Conservation (phyloP, 2,113 vertebrate genomes). For the Lycaon pictus region DNA sequence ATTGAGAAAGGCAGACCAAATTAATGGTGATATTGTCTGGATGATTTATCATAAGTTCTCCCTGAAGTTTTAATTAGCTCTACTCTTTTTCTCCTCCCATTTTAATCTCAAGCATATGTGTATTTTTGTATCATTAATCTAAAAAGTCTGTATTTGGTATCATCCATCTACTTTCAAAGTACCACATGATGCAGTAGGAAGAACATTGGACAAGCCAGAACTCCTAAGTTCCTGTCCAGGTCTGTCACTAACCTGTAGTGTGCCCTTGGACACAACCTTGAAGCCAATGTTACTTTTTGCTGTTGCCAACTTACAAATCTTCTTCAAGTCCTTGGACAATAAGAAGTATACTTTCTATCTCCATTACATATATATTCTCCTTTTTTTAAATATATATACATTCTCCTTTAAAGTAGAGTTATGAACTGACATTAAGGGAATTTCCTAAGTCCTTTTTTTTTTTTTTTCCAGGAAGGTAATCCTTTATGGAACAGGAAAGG, state of each 20-base stretch:
- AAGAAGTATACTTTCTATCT: not conserved
- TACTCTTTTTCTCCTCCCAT: slow-evolving; percentile 32
- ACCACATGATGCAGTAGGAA: not conserved
- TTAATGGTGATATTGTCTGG: not conserved
- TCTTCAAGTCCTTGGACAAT: not conserved
- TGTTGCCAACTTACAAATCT: not conserved
- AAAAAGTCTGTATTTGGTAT: slow-evolving; percentile 9
- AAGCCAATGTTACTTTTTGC: not conserved
- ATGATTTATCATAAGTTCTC: slow-evolving; percentile 45
- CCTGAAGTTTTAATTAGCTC: slow-evolving; percentile 46
- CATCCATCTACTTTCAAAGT: slow-evolving; percentile 17
- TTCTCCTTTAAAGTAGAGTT: not conserved
- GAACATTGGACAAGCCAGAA: not conserved
- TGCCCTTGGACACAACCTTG: not conserved
- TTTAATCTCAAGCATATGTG: slow-evolving; percentile 55
- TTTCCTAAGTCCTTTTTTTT: not conserved
- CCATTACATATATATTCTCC: not conserved
- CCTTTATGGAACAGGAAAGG: not conserved
- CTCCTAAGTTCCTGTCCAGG: not conserved
- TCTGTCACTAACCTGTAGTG: not conserved
- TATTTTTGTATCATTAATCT: slow-evolving; percentile 55
- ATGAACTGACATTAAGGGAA: not conserved
- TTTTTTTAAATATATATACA: not conserved
- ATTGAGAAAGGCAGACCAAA: slow-evolving; percentile 9
- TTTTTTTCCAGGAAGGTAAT: not conserved